Conservation (phyloP, 2,797 vertebrate genomes). For the Sphenopsis melanotis region DNA sequence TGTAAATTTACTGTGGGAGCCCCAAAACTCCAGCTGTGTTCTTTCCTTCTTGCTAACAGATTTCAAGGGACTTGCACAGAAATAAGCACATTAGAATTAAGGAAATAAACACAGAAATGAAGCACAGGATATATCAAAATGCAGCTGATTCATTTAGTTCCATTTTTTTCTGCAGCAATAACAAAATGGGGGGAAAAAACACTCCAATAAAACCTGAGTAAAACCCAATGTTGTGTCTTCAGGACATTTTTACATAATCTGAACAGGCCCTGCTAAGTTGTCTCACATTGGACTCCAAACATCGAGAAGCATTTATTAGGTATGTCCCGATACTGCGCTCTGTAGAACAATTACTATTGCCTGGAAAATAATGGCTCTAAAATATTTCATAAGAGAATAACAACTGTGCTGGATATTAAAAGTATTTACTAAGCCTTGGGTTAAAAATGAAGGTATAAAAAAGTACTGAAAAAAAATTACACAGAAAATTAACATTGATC, state of each 20-base stretch:
- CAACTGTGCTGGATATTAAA: background rate
- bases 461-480: background rate
- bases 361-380: background rate
- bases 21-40: background rate
- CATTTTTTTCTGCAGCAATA: background rate
- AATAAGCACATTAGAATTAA: slow-evolving; percentile 12
- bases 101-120: background rate
- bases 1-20: background rate
- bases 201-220: background rate
- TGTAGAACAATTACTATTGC: background rate
- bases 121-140: background rate
- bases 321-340: background rate
- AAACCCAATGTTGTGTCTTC: background rate
- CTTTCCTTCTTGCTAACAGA: background rate
- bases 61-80: slow-evolving; percentile 22
- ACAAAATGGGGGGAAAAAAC: background rate
- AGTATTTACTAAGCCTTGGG: background rate
- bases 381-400: background rate
- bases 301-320: background rate
- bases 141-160: background rate
- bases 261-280: background rate
- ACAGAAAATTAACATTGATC: background rate
- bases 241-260: background rate
- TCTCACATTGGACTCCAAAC: background rate
- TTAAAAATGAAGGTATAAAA: background rate